Percentiles rank a stretch among this genome's conserved stretches.
Evolutionary conservation across 2,113 vertebrate genomes (phyloP).

Genomic region (Nipponia nippon): DNA sequence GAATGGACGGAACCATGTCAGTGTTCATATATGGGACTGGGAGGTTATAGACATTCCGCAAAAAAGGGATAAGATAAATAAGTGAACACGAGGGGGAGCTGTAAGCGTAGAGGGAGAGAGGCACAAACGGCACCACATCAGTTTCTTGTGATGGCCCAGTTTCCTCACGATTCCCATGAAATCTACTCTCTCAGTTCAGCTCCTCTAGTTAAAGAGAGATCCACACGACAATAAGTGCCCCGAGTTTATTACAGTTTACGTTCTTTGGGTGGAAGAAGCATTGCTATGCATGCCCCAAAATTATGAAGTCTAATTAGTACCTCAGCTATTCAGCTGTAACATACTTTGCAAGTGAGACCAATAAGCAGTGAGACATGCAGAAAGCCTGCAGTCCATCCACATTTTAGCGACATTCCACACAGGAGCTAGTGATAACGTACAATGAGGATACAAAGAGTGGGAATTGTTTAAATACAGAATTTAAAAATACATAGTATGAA

Average conservation of each 20-base stretch:
- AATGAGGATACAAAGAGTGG: background rate
- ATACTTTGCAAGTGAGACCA: background rate
- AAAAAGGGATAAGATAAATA: background rate
- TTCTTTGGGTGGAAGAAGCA: background rate
- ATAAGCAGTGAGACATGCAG: background rate
- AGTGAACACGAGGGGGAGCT: background rate
- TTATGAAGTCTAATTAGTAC: background rate
- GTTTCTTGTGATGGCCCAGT: background rate
- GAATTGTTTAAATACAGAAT: background rate
- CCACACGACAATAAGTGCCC: background rate
- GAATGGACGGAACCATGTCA: background rate
- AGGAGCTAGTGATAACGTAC: background rate
- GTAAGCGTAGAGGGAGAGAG: background rate
- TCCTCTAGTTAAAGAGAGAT: background rate
- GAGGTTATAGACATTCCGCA: background rate
- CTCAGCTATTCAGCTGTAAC: background rate
- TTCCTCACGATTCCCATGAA: background rate
- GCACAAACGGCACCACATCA: background rate
- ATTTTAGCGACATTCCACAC: background rate
- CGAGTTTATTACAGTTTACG: background rate
- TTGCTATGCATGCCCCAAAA: background rate
- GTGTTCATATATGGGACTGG: rapidly evolving
- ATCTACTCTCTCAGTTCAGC: background rate
- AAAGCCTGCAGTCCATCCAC: background rate
- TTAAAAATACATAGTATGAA: background rate